Conservation (phyloP, 2,888 invertebrate species). For the Himalopsyche japonica region DNA sequence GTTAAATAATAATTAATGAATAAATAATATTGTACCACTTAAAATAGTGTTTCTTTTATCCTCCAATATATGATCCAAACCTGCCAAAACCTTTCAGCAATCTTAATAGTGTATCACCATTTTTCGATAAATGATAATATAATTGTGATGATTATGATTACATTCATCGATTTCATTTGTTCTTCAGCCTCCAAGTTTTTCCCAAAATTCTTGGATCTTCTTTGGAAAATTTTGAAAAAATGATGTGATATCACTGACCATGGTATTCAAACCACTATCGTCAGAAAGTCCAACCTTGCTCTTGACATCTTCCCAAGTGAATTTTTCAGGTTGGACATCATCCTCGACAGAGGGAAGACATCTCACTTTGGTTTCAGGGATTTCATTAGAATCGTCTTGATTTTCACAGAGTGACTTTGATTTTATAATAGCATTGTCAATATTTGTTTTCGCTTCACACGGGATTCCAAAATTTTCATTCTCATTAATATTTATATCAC, state of each 20-base stretch:
- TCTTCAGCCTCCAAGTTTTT: background rate
- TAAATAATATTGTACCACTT: slow-evolving; percentile 73
- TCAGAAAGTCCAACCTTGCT: slow-evolving; percentile 11
- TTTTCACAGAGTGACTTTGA: background rate
- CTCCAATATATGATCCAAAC: background rate
- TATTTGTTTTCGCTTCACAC: background rate
- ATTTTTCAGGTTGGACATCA: slow-evolving; percentile 1
- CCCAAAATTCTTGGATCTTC: slow-evolving; percentile 1
- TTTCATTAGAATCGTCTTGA: background rate
- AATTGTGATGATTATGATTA: too few species aligned
- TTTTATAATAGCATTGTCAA: background rate
- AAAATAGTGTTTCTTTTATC: slow-evolving; percentile 49
- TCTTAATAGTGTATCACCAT: too few species aligned
- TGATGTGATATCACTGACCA: slow-evolving; percentile 1
- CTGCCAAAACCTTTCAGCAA: too few species aligned
- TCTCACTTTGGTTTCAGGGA: background rate
- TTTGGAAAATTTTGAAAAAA: slow-evolving; percentile 12
- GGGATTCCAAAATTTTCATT: background rate
- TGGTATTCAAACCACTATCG: slow-evolving; percentile 5
- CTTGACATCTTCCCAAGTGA: slow-evolving; percentile 10
- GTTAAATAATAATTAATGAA: slow-evolving; percentile 64
- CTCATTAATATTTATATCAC: background rate
- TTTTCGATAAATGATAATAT: too few species aligned
- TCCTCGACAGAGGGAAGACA: background rate
- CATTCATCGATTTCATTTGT: too few species aligned